Conservation (phyloP, 2,113 vertebrate genomes). For the Ifrita kowaldi region DNA sequence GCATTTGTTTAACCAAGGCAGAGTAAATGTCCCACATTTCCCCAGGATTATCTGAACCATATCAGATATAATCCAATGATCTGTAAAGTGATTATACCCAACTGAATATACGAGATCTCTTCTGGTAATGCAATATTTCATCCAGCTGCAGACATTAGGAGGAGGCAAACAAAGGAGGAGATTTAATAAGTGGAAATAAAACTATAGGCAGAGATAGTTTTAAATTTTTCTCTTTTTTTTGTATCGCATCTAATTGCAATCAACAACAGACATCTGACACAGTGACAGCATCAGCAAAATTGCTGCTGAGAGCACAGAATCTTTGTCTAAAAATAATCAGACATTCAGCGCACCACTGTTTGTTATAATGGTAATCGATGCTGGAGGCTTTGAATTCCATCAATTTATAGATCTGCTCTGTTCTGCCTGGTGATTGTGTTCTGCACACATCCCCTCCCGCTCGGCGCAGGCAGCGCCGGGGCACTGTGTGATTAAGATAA, state of each 20-base stretch:
- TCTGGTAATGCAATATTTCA: slow-evolving; percentile 67
- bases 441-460: slow-evolving; percentile 70
- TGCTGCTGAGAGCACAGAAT: slow-evolving; percentile 99
- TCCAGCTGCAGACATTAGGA: slow-evolving; percentile 76
- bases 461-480: slow-evolving; percentile 61
- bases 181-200: slow-evolving; percentile 81
- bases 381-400: slow-evolving; percentile 99
- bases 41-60: slow-evolving; percentile 43
- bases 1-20: slow-evolving; percentile 22
- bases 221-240: slow-evolving; percentile 83
- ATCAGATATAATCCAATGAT: slow-evolving; percentile 58
- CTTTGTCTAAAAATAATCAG: slow-evolving; percentile 99
- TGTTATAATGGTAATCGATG: slow-evolving; percentile 99
- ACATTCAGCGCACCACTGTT: slow-evolving; percentile 97
- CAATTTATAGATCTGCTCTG: slow-evolving; percentile 99
- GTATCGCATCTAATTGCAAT: slow-evolving; percentile 99
- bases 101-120: slow-evolving; percentile 64
- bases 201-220: slow-evolving; percentile 87
- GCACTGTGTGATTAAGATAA: slow-evolving; percentile 90
- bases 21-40: slow-evolving; percentile 26
- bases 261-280: slow-evolving; percentile 99
- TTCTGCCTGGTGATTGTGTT: slow-evolving; percentile 94
- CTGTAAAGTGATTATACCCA: slow-evolving; percentile 54
- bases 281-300: slow-evolving; percentile 99
- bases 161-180: slow-evolving; percentile 76